Percentiles rank a stretch among this genome's conserved stretches.
Evolutionary conservation across 2,113 vertebrate species (phyloP).

Genomic region (Plecotus auritus): DNA sequence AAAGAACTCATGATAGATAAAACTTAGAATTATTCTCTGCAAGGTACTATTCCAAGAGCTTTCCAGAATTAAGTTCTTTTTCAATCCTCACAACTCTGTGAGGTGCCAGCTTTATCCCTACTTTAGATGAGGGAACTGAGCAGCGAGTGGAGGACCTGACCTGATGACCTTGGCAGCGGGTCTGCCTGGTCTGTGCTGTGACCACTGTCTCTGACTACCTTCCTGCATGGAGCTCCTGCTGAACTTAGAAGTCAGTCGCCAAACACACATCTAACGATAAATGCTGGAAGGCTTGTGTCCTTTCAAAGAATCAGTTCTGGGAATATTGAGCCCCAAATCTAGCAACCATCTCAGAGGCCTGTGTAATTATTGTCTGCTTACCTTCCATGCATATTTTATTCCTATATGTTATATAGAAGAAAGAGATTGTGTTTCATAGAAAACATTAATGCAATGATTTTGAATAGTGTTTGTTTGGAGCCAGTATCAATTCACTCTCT

Average conservation of each 20-base stretch:
- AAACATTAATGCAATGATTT: neutral
- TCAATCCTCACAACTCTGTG: neutral
- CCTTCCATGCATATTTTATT: neutral
- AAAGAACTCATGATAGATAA: neutral
- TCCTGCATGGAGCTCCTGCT: accelerated
- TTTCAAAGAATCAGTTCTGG: neutral
- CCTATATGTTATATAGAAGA: neutral
- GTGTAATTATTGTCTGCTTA: neutral
- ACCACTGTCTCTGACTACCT: neutral
- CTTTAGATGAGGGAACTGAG: neutral
- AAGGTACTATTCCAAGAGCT: neutral
- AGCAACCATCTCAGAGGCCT: neutral
- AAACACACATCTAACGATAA: neutral
- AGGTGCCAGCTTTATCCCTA: neutral
- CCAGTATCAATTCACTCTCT: neutral
- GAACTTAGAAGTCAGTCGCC: neutral
- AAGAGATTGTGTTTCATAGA: neutral
- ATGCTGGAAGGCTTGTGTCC: neutral
- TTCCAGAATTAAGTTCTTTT: neutral
- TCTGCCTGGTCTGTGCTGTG: too few relatives aligned
- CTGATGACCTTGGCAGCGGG: neutral
- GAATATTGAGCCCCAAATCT: neutral
- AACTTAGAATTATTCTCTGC: neutral
- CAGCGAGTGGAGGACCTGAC: neutral
- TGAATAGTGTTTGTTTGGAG: neutral